phyloP scores from a whole-genome alignment of 2,113 vertebrate species.

The Rostratula benghalensis region DNA sequence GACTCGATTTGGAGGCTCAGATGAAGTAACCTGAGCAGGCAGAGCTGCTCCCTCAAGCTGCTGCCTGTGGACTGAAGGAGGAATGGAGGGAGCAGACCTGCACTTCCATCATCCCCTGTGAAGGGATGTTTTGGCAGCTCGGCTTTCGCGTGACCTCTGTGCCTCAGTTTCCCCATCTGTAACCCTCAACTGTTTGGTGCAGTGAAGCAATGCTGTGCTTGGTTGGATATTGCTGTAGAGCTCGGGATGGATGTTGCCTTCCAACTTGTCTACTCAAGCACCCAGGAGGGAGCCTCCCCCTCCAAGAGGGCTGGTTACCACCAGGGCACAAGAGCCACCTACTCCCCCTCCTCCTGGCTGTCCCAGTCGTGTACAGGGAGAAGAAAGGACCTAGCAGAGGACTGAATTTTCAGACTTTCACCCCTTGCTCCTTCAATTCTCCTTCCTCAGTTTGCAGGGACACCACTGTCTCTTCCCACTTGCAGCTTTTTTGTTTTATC shows the following conservation, averaged over 20 bases:
- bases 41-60: neutral
- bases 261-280: fast-evolving
- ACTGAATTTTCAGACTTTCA: neutral
- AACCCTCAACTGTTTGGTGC: neutral
- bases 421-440: neutral
- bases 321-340: neutral
- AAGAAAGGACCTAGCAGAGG: neutral
- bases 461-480: neutral
- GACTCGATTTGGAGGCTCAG: neutral
- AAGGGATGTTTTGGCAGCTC: neutral
- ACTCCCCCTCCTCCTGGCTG: neutral
- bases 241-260: neutral
- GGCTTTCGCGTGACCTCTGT: neutral
- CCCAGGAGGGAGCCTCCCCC: neutral
- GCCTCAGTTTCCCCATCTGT: neutral
- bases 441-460: no score
- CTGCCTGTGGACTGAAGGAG: neutral
- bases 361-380: neutral
- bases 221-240: neutral
- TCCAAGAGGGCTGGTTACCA: fast-evolving
- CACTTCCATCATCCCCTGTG: fast-evolving
- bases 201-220: fast-evolving
- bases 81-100: neutral
- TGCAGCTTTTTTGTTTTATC: neutral
- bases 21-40: neutral